Base-by-base conservation (phyloP, 2,888 invertebrate species). In the Drosophila lacicola region DNA sequence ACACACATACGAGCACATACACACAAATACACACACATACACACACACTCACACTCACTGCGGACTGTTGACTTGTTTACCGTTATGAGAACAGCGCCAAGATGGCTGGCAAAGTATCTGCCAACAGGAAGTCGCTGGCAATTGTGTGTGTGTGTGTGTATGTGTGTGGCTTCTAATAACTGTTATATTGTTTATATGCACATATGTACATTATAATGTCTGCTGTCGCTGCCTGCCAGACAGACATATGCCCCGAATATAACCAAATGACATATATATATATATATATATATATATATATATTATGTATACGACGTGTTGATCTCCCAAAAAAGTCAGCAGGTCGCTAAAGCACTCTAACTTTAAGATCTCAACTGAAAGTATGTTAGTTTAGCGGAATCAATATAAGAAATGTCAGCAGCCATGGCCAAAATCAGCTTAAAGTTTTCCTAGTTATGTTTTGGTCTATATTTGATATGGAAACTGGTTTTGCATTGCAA, bases 51-150 rank as follows among this genome's bases (percentile, higher is more conserved):
- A 34, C 44, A 44, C 54, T 33, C 19, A 42, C 21, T 8, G 42
- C 55, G 36, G 25, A 37, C 62, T 50, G 57, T 66, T 57, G 66
- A 72, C 57, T 73, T 73, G 62, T 73, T 67, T 73, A 63, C 62
- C 55, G 39, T 60, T 47, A 47, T 60, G 57, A 44, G 46, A 51
- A 45, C 37, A 62, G 29, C 42, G 58, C 44, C 62, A 51, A 51
- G 73, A 55, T 72, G 73, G 49, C 66, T 62, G 73, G 39, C 73
- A 58, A 66, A 66, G 73, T 46, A 62, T 50, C 46, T 51, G 50
- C 50, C 9, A 47, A 51, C 74, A 62, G 73, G 74, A 73, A 63
- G 67, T 63, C 29, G 42, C 56, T 54, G 53, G 47, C 46, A n/a
- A 49, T 45, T 57, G 47, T 44, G 41, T 25, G 33, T 19, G 21